Evolutionary conservation across 1,140 invertebrate species (phyloP).

Genomic region (Thaumetopoea pityocampa): DNA sequence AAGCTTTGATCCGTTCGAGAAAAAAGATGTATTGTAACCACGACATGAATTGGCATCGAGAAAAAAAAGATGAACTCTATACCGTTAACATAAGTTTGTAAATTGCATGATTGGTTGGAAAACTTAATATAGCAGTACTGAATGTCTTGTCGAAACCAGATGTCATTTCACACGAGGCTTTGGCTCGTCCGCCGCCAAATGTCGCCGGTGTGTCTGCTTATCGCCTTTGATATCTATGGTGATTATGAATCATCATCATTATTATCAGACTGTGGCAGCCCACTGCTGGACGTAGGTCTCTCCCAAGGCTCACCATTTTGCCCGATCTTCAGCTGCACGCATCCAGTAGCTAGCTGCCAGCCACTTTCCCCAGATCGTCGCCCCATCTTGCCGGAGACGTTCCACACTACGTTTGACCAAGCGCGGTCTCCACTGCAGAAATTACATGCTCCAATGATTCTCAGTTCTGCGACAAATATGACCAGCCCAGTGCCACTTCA

Average conservation of each 20-base stretch:
- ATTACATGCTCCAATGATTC: no score
- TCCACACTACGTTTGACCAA: no score
- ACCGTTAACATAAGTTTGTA: conserved; percentile 16
- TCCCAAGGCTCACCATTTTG: no score
- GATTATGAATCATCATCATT: conserved; percentile 9
- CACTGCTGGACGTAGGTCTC: no score
- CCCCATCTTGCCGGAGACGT: no score
- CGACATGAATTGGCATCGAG: conserved; percentile 10
- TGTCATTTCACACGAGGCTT: conserved; percentile 60
- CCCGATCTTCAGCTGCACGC: no score
- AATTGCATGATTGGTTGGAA: conserved; percentile 8
- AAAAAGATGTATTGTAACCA: conserved; percentile 47
- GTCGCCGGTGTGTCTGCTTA: conserved; percentile 39
- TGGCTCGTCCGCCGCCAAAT: conserved; percentile 37
- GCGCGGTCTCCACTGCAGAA: no score
- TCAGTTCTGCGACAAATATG: no score
- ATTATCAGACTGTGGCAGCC: background rate
- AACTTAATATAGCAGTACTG: conserved; percentile 16
- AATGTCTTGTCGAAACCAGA: conserved; percentile 45
- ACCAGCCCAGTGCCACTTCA: no score
- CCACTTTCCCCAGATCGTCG: no score
- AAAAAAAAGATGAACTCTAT: conserved; percentile 17
- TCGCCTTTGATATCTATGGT: conserved; percentile 6
- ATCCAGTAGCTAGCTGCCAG: no score
- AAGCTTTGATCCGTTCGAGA: conserved; percentile 44